Evolutionary conservation across 1,140 invertebrate species (phyloP), one percentile per base, ranked within the genome.

Genomic region (Batillaria attramentaria): DNA sequence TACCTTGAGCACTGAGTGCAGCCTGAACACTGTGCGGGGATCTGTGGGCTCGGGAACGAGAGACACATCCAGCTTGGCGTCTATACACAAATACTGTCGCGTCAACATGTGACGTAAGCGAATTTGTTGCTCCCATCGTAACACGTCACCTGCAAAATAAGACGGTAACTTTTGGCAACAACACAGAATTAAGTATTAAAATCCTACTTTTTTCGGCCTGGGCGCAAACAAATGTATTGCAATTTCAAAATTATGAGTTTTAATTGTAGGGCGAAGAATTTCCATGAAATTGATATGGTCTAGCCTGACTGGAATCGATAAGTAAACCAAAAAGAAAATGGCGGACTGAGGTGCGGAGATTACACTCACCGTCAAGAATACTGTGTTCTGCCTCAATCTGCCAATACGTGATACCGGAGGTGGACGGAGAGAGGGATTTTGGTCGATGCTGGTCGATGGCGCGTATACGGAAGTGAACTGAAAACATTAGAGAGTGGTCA

Each of bases 381-480:
- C 88, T 90, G 50, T 89, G 85, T 72, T 91, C 90, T 10, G 87
- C 85, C 76, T 91, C 90, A 37, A 91, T 86, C 80, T 91, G 89
- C 90, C 90, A 91, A 79, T 91, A 91, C 0, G 88, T 90, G 41
- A 90, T 90, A 16, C 87, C 90, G 33, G 90, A 91, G 31, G 87
- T 88, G 1, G 90, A 89, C 1, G 89, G 89, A 33, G 88, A 90
- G 57, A 91, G 68, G 8, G 89, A 88, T 72, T 89, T 89, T 18
- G 90, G 89, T 41, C 85, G 84, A 37, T 88, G 86, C 70, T 91
- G 89, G 79, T 91, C 89, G 43, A 91, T 89, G 18, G 89, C 88
- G 13, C 90, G 85, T n/a, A 91, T 86, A 3, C 90, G 86, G 81
- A 91, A 88, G 79, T 91, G 90, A 42, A 91, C 90, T 91, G 74